phyloP scores from a whole-genome alignment of 2,113 vertebrate species.

The Sphyrna mokarran region DNA sequence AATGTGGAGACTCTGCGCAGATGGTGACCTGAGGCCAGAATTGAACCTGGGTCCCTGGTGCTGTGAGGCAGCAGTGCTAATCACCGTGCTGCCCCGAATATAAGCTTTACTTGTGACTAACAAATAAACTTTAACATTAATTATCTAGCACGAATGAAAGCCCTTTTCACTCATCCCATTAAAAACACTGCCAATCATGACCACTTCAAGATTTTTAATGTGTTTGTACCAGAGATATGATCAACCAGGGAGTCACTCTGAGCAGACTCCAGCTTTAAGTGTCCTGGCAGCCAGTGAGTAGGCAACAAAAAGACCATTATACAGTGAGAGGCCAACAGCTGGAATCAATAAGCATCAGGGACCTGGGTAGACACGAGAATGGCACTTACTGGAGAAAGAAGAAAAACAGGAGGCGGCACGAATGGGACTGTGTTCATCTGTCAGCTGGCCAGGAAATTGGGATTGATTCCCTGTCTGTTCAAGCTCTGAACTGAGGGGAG shows the following conservation, averaged over 20 bases:
- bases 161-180: neutral
- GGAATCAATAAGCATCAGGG: neutral
- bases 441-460: neutral
- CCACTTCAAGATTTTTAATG: neutral
- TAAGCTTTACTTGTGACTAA: too few relatives aligned
- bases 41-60: too few relatives aligned
- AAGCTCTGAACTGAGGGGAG: neutral
- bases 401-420: neutral
- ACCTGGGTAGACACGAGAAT: neutral
- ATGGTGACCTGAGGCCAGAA: too few relatives aligned
- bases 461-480: neutral
- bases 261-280: neutral
- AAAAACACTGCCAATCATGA: neutral
- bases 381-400: neutral
- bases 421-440: neutral
- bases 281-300: neutral
- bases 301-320: conserved; percentile 24
- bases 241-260: neutral
- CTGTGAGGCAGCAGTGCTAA: too few relatives aligned
- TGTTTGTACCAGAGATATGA: neutral
- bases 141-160: neutral
- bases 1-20: too few relatives aligned
- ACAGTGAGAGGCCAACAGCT: neutral
- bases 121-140: too few relatives aligned
- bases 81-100: too few relatives aligned